Base-by-base conservation (phyloP, 53 echinoderm and acorn worm genomes). In the Pentamera pediparva region DNA sequence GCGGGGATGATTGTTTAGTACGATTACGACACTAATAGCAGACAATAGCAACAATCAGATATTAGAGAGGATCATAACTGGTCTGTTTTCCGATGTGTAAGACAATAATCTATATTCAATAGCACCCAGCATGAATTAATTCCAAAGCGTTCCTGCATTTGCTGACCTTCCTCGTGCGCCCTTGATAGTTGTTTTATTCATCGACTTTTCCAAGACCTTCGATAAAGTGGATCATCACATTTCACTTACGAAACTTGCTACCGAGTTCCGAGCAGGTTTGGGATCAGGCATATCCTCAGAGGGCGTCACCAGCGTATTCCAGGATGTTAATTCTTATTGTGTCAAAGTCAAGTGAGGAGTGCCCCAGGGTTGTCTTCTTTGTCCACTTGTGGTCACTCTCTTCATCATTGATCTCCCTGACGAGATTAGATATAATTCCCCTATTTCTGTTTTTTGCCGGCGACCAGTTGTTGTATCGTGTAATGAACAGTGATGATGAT, bases 71-170 rank as follows among this genome's bases (percentile, higher is more conserved):
- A 72, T 89, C 10, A 48, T 82, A 24, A 64, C 60, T 62, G 56
- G 74, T 24, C 56, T 71, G 55, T 58, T 84, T 31, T 79, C n/a
- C 28, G 81, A 81, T 31, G 31, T 84, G 12, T 77, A 89, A 15
- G 39, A 65, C 12, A 40, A 77, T 28, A 30, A 73, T 20, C 25
- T 81, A 21, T n/a, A n/a, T 69, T 77, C 0, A 61, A 62, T 20
- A 57, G 81, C 5, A 8, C 39, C 17, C 89, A 84, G 74, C 84
- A 81, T 77, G 81, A 80, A 38, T 84, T 89, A 45, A 19, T 81
- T 15, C 74, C 65, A 22, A 65, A 56, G 26, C 75, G 75, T n/a
- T 88, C 80, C 15, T 79, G 88, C 39, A 83, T 83, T 47, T 17
- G 27, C 75, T 5, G 52, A 80, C 39, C 12, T 35, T 4, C 38